phyloP scores from a whole-genome alignment of 2,797 vertebrate genomes.

The Fistularia tabacaria region DNA sequence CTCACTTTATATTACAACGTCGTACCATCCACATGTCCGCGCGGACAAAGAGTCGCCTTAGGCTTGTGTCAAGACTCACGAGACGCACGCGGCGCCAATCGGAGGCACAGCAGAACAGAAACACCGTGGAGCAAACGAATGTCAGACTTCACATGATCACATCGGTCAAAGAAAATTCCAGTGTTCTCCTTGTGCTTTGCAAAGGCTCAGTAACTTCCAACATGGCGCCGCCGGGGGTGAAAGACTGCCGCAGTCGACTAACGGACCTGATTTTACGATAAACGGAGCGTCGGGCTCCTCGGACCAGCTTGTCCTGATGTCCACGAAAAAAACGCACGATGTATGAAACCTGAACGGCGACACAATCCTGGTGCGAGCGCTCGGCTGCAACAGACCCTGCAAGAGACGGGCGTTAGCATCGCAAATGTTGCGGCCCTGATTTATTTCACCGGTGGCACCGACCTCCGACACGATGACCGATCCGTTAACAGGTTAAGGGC shows the following conservation, averaged over 20 bases:
- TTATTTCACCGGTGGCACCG: too few species aligned
- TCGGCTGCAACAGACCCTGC: too few species aligned
- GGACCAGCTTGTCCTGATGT: too few species aligned
- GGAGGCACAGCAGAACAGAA: conserved; percentile 55
- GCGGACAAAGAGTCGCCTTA: conserved; percentile 48
- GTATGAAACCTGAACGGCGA: too few species aligned
- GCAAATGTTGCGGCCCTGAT: too few species aligned
- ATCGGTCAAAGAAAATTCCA: conserved; percentile 38
- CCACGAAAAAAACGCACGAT: too few species aligned
- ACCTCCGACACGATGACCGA: neutral
- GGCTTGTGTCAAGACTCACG: conserved; percentile 40
- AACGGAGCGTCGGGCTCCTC: too few species aligned
- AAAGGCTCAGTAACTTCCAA: conserved; percentile 49
- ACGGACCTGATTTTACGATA: conserved; percentile 23
- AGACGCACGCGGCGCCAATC: conserved; percentile 55
- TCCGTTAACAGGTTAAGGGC: conserved; percentile 6
- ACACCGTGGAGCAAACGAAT: conserved; percentile 45
- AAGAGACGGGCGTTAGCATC: too few species aligned
- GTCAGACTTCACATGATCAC: conserved; percentile 50
- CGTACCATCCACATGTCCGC: conserved; percentile 52
- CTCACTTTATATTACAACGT: conserved; percentile 65
- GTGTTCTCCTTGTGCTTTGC: conserved; percentile 52
- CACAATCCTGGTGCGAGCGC: too few species aligned
- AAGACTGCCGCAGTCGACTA: too few species aligned
- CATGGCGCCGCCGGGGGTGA: neutral